phyloP scores from a whole-genome alignment of 2,888 invertebrate genomes.

The Luperina testacea region DNA sequence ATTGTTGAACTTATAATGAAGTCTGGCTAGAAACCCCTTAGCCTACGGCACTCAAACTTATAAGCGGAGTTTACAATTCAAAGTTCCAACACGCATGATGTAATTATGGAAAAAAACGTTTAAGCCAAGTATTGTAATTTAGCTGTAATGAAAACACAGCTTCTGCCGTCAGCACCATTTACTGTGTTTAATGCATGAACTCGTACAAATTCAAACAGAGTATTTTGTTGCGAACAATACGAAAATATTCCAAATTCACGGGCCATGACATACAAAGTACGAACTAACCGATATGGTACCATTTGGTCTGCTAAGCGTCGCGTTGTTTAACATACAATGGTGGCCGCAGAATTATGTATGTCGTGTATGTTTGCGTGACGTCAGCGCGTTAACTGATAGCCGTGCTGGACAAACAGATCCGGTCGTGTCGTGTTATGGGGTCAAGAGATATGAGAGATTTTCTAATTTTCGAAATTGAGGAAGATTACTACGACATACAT shows the following conservation, averaged over 20 bases:
- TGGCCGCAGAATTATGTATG: slow-evolving; percentile 56
- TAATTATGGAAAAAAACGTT: slow-evolving; percentile 19
- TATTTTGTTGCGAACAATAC: slow-evolving; percentile 50
- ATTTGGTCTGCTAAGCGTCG: slow-evolving; percentile 51
- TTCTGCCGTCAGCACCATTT: slow-evolving; percentile 11
- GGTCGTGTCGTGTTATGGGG: slow-evolving; percentile 42
- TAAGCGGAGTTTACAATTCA: slow-evolving; percentile 31
- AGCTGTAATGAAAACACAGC: slow-evolving; percentile 32
- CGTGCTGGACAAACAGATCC: slow-evolving; percentile 57
- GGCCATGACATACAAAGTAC: slow-evolving; percentile 56
- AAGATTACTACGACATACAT: slow-evolving; percentile 10
- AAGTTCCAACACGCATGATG: slow-evolving; percentile 25
- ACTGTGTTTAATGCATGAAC: slow-evolving; percentile 31
- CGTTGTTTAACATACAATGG: slow-evolving; percentile 63
- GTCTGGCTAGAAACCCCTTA: slow-evolving; percentile 21
- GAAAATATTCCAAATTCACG: slow-evolving; percentile 58
- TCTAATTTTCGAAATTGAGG: slow-evolving; percentile 40
- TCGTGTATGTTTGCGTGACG: slow-evolving; percentile 57
- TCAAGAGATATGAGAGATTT: slow-evolving; percentile 42
- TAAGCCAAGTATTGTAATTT: slow-evolving; percentile 27
- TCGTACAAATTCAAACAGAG: slow-evolving; percentile 41
- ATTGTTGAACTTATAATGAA: slow-evolving; percentile 42
- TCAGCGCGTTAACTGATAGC: slow-evolving; percentile 50
- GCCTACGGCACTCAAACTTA: slow-evolving; percentile 27
- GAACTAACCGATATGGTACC: slow-evolving; percentile 55